These are phyloP conservation scores for Cnemophilus loriae DNA, from an alignment of 2,113 vertebrate genomes.

Conservation along the genomic window DNA sequence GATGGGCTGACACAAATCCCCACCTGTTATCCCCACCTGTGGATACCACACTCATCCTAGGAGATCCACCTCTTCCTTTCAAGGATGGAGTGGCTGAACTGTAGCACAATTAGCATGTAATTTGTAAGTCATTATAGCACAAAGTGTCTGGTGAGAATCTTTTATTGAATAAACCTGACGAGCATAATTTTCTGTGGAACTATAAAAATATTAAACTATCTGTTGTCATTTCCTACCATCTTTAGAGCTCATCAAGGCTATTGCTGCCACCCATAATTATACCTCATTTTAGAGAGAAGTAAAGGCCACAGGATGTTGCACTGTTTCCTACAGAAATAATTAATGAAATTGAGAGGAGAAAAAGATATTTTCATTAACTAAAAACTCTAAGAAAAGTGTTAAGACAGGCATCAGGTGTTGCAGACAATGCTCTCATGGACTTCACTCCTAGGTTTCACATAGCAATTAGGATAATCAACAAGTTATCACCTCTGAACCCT, in stretches of 20 bases:
- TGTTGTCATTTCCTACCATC: conserved; percentile 43
- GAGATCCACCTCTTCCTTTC: conserved; percentile 53
- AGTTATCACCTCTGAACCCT: background rate
- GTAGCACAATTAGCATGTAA: conserved; percentile 75
- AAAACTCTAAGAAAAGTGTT: conserved; percentile 10
- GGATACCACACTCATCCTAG: background rate
- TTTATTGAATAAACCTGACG: conserved; percentile 74
- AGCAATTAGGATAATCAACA: background rate
- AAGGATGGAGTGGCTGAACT: conserved; percentile 53
- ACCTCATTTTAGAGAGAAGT: background rate
- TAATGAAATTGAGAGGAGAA: background rate
- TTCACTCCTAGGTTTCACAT: background rate
- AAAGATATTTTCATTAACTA: background rate
- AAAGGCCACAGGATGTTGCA: background rate
- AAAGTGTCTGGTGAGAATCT: conserved; percentile 69
- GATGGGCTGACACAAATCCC: background rate
- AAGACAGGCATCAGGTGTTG: background rate
- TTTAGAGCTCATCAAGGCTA: background rate
- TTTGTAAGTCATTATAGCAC: conserved; percentile 74
- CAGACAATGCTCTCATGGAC: background rate
- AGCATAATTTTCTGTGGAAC: conserved; percentile 68
- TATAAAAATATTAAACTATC: conserved; percentile 57
- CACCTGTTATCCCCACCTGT: background rate
- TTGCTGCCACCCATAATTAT: conserved; percentile 19
- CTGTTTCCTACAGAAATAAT: background rate